Conservation (phyloP, 2,113 vertebrate genomes). For the Strigops habroptila region DNA sequence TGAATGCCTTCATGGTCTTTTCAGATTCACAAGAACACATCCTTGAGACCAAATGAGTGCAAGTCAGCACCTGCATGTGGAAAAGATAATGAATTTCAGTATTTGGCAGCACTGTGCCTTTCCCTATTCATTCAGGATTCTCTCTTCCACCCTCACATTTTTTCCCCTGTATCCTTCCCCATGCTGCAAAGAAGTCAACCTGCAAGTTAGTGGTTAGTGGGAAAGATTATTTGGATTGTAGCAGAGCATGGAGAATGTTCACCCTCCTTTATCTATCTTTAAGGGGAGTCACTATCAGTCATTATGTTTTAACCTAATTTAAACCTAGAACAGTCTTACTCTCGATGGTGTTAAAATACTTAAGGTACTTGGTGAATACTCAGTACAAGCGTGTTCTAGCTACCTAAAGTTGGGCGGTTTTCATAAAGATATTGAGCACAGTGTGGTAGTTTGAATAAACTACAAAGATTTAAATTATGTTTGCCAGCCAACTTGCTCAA, state of each 20-base stretch:
- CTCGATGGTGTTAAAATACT: background rate
- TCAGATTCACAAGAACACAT: background rate
- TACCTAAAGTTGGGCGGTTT: background rate
- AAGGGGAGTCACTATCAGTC: background rate
- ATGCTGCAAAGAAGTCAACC: background rate
- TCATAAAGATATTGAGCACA: background rate
- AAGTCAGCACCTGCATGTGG: background rate
- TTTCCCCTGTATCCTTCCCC: background rate
- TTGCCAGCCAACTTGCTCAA: background rate
- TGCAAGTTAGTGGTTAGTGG: background rate
- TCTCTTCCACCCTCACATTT: background rate
- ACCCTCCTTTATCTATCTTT: background rate
- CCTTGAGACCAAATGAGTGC: background rate
- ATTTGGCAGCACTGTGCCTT: background rate
- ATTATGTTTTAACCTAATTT: background rate
- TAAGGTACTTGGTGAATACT: background rate
- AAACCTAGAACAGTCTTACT: background rate
- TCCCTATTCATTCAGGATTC: background rate
- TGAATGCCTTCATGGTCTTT: background rate
- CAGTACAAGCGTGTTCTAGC: background rate
- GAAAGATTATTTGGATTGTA: background rate
- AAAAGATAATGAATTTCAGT: background rate
- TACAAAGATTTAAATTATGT: background rate
- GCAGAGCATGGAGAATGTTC: background rate
- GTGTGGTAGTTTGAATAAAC: background rate